These are phyloP conservation scores for Lytechinus variegatus DNA, from an alignment of 35 echinoderm and acorn worm species.

Conservation along the genomic window DNA sequence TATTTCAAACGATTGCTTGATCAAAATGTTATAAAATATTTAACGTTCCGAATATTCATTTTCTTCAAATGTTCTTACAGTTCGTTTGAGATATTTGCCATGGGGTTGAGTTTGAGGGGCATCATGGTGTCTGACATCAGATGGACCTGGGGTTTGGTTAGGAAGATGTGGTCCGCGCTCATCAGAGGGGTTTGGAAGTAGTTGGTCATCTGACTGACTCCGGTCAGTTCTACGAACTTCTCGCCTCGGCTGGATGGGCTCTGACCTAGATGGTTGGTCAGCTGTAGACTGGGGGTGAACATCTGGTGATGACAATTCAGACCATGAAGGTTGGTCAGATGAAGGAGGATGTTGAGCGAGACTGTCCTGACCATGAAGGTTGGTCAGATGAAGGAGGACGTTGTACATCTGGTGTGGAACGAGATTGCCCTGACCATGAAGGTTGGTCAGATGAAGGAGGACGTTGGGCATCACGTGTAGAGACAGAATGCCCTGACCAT, in stretches of 20 bases:
- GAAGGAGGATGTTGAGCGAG: no score
- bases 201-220: not conserved
- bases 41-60: no score
- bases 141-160: no score
- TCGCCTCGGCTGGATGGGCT: not conserved
- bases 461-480: not conserved
- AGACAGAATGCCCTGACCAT: not conserved
- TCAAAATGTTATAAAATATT: no score
- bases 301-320: not conserved
- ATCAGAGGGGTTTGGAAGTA: no score
- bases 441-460: not conserved
- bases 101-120: no score
- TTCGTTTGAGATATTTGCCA: no score
- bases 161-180: no score
- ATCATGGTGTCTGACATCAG: no score
- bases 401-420: not conserved
- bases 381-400: not conserved
- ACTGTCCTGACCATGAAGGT: not conserved
- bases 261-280: not conserved
- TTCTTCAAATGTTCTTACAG: no score
- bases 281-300: not conserved
- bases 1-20: no score
- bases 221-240: not conserved
- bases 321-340: no score
- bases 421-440: not conserved